Evolutionary conservation across 2,888 invertebrate genomes (phyloP).

Genomic region (Athalia rosae): DNA sequence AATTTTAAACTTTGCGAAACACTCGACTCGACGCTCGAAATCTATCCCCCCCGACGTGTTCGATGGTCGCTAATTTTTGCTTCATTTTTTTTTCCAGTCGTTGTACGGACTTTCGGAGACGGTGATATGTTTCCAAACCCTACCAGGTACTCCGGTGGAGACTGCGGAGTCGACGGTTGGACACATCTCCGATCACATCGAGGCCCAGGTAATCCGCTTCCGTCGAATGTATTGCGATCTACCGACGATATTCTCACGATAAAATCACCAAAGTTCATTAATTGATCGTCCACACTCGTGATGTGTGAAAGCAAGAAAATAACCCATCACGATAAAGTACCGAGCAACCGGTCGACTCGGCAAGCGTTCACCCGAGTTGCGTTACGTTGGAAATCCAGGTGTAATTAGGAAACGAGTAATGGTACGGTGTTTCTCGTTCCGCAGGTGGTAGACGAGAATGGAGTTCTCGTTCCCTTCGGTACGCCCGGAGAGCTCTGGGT

Average conservation of each 20-base stretch:
- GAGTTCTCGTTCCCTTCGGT: conserved; percentile 81
- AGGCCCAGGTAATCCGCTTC: conserved; percentile 76
- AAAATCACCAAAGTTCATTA: not conserved
- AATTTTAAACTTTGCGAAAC: too few relatives aligned
- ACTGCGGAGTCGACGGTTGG: conserved; percentile 76
- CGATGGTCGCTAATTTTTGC: too few relatives aligned
- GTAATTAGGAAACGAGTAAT: too few relatives aligned
- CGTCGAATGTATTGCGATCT: not conserved
- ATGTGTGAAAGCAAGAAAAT: not conserved
- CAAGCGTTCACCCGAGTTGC: not conserved
- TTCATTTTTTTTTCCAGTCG: conserved; percentile 72
- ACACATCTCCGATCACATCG: conserved; percentile 76
- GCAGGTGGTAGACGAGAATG: conserved; percentile 81
- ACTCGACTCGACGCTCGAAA: not conserved
- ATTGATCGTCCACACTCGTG: not conserved
- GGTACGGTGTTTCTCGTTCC: not conserved
- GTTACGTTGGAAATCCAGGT: too few relatives aligned
- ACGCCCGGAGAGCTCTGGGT: conserved; percentile 84
- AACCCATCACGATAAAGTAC: conserved; percentile 16
- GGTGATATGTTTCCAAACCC: conserved; percentile 76
- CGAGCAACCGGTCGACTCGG: not conserved
- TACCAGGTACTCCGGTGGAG: conserved; percentile 72
- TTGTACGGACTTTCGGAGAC: conserved; percentile 80
- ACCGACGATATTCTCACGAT: too few relatives aligned
- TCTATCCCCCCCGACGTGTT: not conserved